phyloP scores from a whole-genome alignment of 2,888 invertebrate genomes.

The Sesia apiformis region DNA sequence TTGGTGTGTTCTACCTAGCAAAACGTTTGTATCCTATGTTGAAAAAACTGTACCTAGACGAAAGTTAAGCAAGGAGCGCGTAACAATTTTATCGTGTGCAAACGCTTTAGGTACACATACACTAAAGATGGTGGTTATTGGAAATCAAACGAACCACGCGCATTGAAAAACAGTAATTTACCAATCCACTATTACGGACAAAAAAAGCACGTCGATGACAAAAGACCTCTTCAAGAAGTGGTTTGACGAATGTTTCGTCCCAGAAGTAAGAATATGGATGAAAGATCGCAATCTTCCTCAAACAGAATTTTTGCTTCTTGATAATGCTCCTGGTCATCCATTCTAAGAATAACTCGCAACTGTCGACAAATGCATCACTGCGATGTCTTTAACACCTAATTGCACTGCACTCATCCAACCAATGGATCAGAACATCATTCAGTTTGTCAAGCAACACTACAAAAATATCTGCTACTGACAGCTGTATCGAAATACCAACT shows the following conservation, averaged over 20 bases:
- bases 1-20: constrained; percentile 17
- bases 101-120: constrained; percentile 17
- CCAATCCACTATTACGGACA: constrained; percentile 18
- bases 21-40: constrained; percentile 17
- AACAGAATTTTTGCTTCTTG: not conserved
- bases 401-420: constrained; percentile 24
- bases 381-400: constrained; percentile 23
- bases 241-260: constrained; percentile 17
- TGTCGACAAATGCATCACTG: constrained; percentile 19
- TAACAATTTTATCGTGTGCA: constrained; percentile 19
- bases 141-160: constrained; percentile 18
- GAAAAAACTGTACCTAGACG: constrained; percentile 13
- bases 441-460: constrained; percentile 18
- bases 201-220: constrained; percentile 18
- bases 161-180: constrained; percentile 18
- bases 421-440: constrained; percentile 25
- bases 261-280: not conserved
- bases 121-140: constrained; percentile 17
- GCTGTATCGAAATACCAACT: constrained; percentile 12
- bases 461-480: constrained; percentile 13
- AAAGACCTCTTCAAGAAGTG: constrained; percentile 22
- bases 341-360: constrained; percentile 14
- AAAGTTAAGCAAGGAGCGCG: constrained; percentile 16
- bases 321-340: not conserved
- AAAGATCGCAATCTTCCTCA: not conserved